Base-by-base conservation (phyloP, 92 coral and sea anemone genomes). In the Isaurus tuberculatus region DNA sequence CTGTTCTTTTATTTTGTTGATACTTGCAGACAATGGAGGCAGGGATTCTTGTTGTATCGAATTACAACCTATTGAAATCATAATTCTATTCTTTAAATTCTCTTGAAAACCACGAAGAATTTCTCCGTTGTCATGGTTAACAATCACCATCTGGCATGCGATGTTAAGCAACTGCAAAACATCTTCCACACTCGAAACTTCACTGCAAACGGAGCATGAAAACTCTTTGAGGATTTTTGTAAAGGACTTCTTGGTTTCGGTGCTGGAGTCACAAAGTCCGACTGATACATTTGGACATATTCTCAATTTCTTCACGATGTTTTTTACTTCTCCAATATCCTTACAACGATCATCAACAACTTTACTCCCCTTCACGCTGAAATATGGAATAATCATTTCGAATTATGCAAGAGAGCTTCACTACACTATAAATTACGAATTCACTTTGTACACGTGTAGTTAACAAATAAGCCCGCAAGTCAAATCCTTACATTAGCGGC, bases 361-460 rank as follows among this genome's bases (percentile, higher is more conserved):
- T 68, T 72, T 79, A 43, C 81, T 81, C 30, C 31, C 43, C 36
- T 73, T 82, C 44, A 87, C 30, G 27, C 60, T 46, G 16, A 87
- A 4, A 53, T 75, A 60, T 2, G 90, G 90, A 64, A 87, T 72
- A 79, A 86, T 86, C 89, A 86, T 86, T 79, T 80, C 57, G 49
- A 37, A 49, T 44, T 81, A 63, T 7, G 20, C 34, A 16, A 10
- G 15, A 13, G n/a, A 6, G 4, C 22, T 16, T 37, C 2, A 17
- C 2, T 7, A 28, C 29, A 40, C 34, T 46, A n/a, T 14, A 6
- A 25, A 17, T 16, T 19, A 10, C 26, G 57, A 36, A 15, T 8
- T 69, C 60, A 1, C 43, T 19, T 17, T 11, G 79, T 74, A 33
- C 82, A 77, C 82, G 82, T 77, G 82, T n/a, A 5, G 2, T 20